These are phyloP conservation scores for Brachymystax lenok DNA, from an alignment of 2,797 vertebrate species.

Conservation along the genomic window DNA sequence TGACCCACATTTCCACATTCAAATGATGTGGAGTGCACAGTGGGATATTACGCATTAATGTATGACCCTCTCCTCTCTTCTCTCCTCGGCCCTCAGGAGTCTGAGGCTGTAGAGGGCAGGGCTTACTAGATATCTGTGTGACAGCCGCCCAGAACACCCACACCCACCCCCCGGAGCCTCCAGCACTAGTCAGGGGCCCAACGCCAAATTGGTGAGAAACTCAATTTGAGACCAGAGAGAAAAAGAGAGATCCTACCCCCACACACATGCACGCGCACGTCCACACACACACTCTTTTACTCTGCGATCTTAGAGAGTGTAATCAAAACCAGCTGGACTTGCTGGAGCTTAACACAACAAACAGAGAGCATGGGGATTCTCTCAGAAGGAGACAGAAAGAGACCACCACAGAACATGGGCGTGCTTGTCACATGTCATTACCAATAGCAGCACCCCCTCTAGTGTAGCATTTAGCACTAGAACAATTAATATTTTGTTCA, in stretches of 20 bases:
- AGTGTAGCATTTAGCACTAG: neutral
- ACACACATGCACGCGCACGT: neutral
- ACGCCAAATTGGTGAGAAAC: too few species aligned
- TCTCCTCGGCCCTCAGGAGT: neutral
- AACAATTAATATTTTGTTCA: neutral
- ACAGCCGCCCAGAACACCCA: too few species aligned
- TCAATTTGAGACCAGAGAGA: too few species aligned
- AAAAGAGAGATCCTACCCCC: too few species aligned
- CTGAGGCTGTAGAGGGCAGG: neutral
- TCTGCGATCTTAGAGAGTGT: neutral
- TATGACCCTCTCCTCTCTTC: neutral
- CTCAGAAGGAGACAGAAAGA: neutral
- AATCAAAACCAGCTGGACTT: conserved; percentile 6
- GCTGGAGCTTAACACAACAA: neutral
- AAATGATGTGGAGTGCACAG: too few species aligned
- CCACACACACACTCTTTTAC: neutral
- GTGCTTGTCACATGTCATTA: neutral
- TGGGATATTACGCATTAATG: neutral
- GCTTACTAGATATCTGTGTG: neutral
- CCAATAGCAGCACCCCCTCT: neutral
- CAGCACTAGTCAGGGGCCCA: too few species aligned
- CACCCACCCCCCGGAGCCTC: too few species aligned
- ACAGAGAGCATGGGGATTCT: neutral
- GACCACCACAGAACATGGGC: neutral
- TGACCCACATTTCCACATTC: too few species aligned